Percentiles rank a stretch among this genome's conserved stretches.
Evolutionary conservation across 2,888 invertebrate genomes (phyloP).

Genomic region (Steinernema scapterisci): DNA sequence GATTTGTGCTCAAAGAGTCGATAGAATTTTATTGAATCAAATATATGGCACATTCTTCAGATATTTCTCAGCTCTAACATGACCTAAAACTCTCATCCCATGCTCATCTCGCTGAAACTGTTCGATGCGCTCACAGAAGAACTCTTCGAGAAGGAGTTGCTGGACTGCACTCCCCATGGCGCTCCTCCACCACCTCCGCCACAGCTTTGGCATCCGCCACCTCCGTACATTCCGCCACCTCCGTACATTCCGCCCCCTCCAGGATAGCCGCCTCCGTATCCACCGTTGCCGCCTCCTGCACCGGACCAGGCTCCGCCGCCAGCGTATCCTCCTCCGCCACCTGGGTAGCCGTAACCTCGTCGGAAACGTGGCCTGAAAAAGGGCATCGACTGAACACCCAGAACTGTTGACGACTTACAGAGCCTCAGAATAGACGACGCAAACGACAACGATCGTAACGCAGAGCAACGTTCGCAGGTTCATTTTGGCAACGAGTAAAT

Average conservation of each 20-base stretch:
- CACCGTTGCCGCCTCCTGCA: not conserved
- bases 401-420: not conserved
- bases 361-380: not conserved
- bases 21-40: too few relatives aligned
- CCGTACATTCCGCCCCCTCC: conserved; percentile 10
- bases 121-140: conserved; percentile 1
- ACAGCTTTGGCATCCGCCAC: not conserved
- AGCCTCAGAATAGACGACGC: not conserved
- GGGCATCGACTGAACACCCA: not conserved
- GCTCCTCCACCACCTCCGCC: conserved; percentile 6
- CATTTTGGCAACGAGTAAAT: not conserved
- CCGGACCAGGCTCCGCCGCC: not conserved
- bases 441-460: not conserved
- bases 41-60: too few relatives aligned
- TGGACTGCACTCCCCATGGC: conserved; percentile 22
- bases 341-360: not conserved
- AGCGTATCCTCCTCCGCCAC: conserved; percentile 20
- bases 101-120: conserved; percentile 9
- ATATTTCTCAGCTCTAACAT: too few relatives aligned
- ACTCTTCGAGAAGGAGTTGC: conserved; percentile 22
- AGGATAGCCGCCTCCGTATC: not conserved
- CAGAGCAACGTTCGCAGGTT: not conserved
- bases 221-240: not conserved
- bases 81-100: not conserved
- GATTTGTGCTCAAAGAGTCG: too few relatives aligned